Evolutionary conservation across 2,888 invertebrate species (phyloP).

Genomic region (Malacosoma neustria): DNA sequence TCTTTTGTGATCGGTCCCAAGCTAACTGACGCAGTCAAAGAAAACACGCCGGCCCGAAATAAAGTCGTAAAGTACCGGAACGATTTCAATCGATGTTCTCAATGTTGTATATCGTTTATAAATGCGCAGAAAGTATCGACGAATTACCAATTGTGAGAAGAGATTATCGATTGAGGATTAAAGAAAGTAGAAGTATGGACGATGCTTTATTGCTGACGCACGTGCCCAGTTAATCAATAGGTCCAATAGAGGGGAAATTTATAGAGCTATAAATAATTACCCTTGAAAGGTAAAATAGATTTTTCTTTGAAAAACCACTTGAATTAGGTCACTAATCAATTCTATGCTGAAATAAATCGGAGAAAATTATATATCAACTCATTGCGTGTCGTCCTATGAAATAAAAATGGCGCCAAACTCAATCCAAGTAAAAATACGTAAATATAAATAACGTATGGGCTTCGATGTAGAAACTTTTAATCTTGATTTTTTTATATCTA

Average conservation of each 20-base stretch:
- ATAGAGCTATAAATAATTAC: neutral
- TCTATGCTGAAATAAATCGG: no score
- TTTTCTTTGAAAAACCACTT: no score
- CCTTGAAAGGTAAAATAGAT: no score
- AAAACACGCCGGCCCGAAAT: constrained; percentile 68
- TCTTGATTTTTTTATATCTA: no score
- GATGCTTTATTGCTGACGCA: constrained; percentile 26
- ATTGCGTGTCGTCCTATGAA: no score
- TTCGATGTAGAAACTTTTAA: no score
- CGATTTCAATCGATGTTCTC: constrained; percentile 67
- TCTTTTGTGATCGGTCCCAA: constrained; percentile 59
- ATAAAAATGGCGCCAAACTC: no score
- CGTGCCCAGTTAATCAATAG: constrained; percentile 15
- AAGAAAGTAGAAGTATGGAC: constrained; percentile 24
- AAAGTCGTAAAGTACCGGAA: constrained; percentile 71
- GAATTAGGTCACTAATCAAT: no score
- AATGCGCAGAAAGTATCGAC: constrained; percentile 55
- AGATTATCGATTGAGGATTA: constrained; percentile 30
- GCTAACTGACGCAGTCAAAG: constrained; percentile 72
- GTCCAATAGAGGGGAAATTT: neutral
- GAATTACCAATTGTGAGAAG: constrained; percentile 46
- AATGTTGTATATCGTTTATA: constrained; percentile 53
- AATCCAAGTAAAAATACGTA: no score
- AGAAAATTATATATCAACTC: no score
- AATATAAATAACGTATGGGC: no score